Percentiles rank a stretch among this genome's conserved stretches.
Conservation (phyloP, 2,113 vertebrate genomes). For the Eubucco bourcierii region DNA sequence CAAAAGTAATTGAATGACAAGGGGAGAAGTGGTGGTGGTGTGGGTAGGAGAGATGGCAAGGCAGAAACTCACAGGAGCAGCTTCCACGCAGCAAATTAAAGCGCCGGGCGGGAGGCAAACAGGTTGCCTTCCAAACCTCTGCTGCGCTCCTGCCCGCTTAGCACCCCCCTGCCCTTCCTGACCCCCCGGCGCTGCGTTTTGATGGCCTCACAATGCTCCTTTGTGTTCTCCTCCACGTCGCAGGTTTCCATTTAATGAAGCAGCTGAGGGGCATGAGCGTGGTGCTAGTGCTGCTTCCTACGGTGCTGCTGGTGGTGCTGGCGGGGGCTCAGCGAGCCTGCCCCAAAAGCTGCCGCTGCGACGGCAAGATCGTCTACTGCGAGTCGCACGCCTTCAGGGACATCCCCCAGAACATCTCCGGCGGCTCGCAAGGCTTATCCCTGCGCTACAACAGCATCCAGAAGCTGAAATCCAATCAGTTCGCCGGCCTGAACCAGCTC, state of each 20-base stretch:
- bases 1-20: slow-evolving; percentile 14
- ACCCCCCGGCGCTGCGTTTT: background rate
- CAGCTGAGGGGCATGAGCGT: slow-evolving; percentile 83
- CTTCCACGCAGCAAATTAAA: background rate
- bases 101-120: background rate
- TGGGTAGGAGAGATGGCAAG: background rate
- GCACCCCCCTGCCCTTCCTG: background rate
- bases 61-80: background rate
- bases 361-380: slow-evolving; percentile 98
- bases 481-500: slow-evolving; percentile 92
- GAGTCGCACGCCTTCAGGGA: slow-evolving; percentile 94
- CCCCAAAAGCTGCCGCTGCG: slow-evolving; percentile 92
- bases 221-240: slow-evolving; percentile 58
- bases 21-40: background rate
- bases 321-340: slow-evolving; percentile 89
- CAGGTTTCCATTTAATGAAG: slow-evolving; percentile 77
- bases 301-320: slow-evolving; percentile 80
- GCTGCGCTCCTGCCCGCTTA: background rate
- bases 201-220: slow-evolving; percentile 40
- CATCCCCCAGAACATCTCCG: slow-evolving; percentile 93
- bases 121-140: background rate
- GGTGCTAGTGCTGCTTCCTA: slow-evolving; percentile 82
- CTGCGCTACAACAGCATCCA: slow-evolving; percentile 97
- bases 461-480: slow-evolving; percentile 89
- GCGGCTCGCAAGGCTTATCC: slow-evolving; percentile 92